These are phyloP conservation scores for Heteromurus nitidus DNA, from an alignment of 2,888 invertebrate species.

Conservation along the genomic window DNA sequence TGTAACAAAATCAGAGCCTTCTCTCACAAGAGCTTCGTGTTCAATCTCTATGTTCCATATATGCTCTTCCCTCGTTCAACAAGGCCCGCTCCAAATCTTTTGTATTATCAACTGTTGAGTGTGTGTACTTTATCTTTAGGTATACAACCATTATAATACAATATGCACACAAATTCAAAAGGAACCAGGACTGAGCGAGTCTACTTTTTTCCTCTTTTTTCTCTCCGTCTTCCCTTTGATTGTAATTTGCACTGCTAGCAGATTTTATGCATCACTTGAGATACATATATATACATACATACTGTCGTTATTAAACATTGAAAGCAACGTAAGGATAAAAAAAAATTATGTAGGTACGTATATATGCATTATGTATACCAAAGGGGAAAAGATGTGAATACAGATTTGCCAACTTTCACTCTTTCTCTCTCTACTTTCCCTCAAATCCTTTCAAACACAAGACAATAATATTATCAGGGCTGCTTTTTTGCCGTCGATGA, in stretches of 20 bases:
- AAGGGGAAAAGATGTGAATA: too few species aligned
- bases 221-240: conserved; percentile 23
- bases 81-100: conserved; percentile 17
- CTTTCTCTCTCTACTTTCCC: conserved; percentile 35
- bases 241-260: conserved; percentile 62
- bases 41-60: too few species aligned
- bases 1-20: conserved; percentile 34
- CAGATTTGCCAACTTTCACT: too few species aligned
- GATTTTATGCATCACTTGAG: conserved; percentile 63
- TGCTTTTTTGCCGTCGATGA: conserved; percentile 17
- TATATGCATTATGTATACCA: too few species aligned
- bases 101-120: conserved; percentile 53
- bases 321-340: too few species aligned
- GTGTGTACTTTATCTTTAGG: conserved; percentile 43
- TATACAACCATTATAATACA: conserved; percentile 29
- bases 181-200: too few species aligned
- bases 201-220: conserved; percentile 39
- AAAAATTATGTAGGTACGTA: too few species aligned
- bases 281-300: too few species aligned
- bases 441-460: conserved; percentile 25
- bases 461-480: conserved; percentile 37
- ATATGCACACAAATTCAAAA: conserved; percentile 24
- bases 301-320: too few species aligned
- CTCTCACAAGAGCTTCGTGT: too few species aligned
- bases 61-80: conserved; percentile 22